Percentiles rank a stretch among this genome's conserved stretches.
These are phyloP conservation scores for Diprion similis DNA, from an alignment of 1,140 invertebrate species.

Conservation along the genomic window DNA sequence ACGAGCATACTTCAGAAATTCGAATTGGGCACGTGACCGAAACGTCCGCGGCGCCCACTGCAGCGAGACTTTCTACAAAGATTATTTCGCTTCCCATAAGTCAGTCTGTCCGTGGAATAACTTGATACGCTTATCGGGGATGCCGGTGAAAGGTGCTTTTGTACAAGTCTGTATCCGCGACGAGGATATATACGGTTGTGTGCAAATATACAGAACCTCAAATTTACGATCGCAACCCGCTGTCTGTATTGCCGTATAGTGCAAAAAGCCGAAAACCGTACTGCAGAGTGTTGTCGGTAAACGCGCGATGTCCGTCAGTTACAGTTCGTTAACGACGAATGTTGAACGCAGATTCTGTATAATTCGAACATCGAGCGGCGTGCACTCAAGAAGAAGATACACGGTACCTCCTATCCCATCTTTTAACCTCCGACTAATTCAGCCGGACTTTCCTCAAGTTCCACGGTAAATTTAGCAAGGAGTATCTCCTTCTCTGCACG, in stretches of 20 bases:
- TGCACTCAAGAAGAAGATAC: neutral
- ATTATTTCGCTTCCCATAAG: too few relatives aligned
- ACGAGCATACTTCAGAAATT: too few relatives aligned
- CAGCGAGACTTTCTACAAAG: too few relatives aligned
- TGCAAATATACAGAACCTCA: neutral
- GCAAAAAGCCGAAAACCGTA: neutral
- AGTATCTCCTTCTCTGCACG: too few relatives aligned
- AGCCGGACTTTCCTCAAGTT: neutral
- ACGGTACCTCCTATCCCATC: neutral
- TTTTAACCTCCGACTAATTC: neutral
- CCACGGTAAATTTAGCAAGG: too few relatives aligned
- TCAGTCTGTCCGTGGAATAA: too few relatives aligned
- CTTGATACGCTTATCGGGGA: too few relatives aligned
- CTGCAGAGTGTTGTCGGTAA: neutral
- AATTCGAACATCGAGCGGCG: too few relatives aligned
- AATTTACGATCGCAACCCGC: neutral
- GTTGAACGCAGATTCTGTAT: neutral
- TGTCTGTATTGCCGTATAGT: neutral
- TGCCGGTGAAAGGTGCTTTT: neutral
- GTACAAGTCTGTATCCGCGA: neutral
- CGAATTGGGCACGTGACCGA: too few relatives aligned
- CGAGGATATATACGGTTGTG: neutral
- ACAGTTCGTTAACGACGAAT: constrained; percentile 1
- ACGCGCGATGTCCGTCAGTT: neutral
- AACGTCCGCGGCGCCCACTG: too few relatives aligned